A percentile compares a stretch with the other conserved stretches of the same genome.
phyloP scores from a whole-genome alignment of 2,797 vertebrate species.

The Chaunax sp. region DNA sequence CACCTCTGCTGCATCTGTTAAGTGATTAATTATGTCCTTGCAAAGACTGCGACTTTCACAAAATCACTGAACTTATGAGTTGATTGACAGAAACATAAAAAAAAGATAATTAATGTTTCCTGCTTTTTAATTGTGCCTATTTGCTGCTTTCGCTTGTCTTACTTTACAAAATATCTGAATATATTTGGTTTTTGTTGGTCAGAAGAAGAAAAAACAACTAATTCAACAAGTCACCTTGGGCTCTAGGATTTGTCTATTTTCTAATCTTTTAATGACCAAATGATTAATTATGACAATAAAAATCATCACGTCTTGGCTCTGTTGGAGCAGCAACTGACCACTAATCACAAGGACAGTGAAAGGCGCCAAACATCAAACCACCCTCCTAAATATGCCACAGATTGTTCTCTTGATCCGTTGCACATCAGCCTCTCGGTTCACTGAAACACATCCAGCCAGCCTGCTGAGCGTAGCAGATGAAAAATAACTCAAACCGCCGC shows the following conservation, averaged over 20 bases:
- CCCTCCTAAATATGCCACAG: constrained; percentile 2
- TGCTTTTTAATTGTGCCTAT: no score
- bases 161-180: background rate
- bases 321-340: background rate
- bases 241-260: background rate
- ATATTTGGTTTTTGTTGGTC: background rate
- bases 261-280: background rate
- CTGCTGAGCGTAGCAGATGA: constrained; percentile 36
- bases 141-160: background rate
- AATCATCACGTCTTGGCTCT: background rate
- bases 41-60: background rate
- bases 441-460: constrained; percentile 41
- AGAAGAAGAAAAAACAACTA: background rate
- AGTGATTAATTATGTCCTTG: background rate
- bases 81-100: background rate
- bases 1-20: background rate
- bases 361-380: background rate
- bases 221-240: background rate
- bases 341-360: background rate
- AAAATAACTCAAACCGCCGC: constrained; percentile 49
- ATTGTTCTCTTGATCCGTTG: constrained; percentile 10
- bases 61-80: background rate
- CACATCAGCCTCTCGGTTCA: constrained; percentile 29
- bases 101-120: no score
- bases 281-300: background rate